Evolutionary conservation across 92 coral and sea anemone genomes (phyloP), one percentile per base, ranked within the genome.

Genomic region (Actinernus sp.): DNA sequence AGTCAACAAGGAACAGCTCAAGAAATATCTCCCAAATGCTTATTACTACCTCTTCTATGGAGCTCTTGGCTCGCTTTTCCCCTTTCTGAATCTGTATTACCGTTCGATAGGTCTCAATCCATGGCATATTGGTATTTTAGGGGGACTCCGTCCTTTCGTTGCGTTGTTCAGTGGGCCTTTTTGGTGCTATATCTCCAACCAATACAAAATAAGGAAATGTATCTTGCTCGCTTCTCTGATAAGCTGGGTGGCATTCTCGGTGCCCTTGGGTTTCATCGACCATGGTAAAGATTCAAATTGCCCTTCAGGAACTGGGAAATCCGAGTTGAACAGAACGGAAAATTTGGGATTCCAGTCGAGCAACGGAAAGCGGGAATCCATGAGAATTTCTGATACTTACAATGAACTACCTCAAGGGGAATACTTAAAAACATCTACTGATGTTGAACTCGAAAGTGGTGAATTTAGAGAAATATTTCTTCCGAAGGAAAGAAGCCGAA

Each of bases 41-140:
- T 92, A 83, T 74, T 83, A 83, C 39, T 92, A 79, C 68, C 65
- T 92, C 49, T 92, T 88, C 79, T 92, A 68, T 72, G 89, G 91
- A 2, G 94, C 94, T 3, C 29, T 92, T 13, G 97, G 97, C 1
- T 83, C 97, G 3, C 78, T 88, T 0, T 74, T 92, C 18, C 97
- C 97, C 1, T 92, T 78, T 25, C 60, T 92, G 21, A 88, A 84
- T 51, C 55, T 92, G 49, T 92, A 78, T 44, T 92, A 83, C 44
- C 80, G 88, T 47, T 82, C 88, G 3, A 32, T 92, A 20, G 93
- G 95, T 19, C 63, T 88, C 52, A 74, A 79, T n/a, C 91, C 97
- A 0, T 88, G 88, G 91, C 97, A 92, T 31, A 92, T 88, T 5
- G 97, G 97, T 38, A 32, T 92, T 48, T 81, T 92, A 11, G 95